These are phyloP conservation scores for Dendrolimus pini DNA, from an alignment of 2,888 invertebrate genomes.

Conservation along the genomic window DNA sequence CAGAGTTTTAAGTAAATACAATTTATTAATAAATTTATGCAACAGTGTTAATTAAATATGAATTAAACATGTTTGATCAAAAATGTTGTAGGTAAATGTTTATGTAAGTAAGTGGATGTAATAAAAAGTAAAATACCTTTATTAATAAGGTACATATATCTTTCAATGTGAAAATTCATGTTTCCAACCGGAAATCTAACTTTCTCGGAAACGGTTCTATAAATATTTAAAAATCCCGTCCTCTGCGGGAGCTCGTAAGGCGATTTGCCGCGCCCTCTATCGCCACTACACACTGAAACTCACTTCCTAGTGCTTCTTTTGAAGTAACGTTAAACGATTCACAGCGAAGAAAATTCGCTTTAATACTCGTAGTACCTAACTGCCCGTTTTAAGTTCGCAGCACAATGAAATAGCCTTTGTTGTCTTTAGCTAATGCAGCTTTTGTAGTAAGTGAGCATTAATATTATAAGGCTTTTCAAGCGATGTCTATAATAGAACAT, in stretches of 20 bases:
- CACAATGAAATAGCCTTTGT: background rate
- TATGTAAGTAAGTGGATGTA: too few relatives aligned
- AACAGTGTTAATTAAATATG: too few relatives aligned
- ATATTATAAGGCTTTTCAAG: background rate
- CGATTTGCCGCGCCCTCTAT: constrained; percentile 26
- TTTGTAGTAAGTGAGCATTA: background rate
- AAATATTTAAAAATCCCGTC: constrained; percentile 39
- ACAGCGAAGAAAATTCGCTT: background rate
- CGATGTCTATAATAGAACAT: background rate
- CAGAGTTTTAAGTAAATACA: too few relatives aligned
- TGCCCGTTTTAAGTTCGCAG: background rate
- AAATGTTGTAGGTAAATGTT: too few relatives aligned
- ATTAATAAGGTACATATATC: too few relatives aligned
- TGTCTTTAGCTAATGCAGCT: background rate
- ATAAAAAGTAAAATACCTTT: too few relatives aligned
- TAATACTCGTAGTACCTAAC: background rate
- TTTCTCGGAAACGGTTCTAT: constrained; percentile 34
- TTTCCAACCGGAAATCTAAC: constrained; percentile 30
- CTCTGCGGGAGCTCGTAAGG: constrained; percentile 22
- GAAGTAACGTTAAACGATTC: constrained; percentile 3
- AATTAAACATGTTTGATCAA: too few relatives aligned
- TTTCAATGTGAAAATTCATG: constrained; percentile 15
- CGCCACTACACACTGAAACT: constrained; percentile 5
- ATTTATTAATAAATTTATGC: too few relatives aligned
- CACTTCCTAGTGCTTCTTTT: constrained; percentile 1